Percentiles rank a stretch among this genome's conserved stretches.
Conservation (phyloP, 2,113 vertebrate species). For the Aviceda subcristata region DNA sequence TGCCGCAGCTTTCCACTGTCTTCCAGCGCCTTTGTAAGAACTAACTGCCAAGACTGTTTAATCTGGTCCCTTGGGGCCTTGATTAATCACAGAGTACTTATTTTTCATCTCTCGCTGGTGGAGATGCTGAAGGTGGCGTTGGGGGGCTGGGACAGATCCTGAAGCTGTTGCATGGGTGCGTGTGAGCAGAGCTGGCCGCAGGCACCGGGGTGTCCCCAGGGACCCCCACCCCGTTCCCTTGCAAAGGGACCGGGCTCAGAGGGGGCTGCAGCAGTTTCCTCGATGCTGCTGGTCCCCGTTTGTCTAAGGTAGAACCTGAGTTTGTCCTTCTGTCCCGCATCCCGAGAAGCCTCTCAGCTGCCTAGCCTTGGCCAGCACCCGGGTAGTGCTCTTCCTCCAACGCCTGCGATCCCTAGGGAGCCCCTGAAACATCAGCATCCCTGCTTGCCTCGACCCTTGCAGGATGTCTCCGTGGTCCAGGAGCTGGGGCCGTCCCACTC, state of each 20-base stretch:
- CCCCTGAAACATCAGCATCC: accelerated
- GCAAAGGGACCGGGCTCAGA: neutral
- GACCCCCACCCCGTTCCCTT: neutral
- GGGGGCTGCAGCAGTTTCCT: neutral
- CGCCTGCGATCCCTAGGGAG: neutral
- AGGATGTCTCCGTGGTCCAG: accelerated
- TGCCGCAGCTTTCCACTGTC: neutral
- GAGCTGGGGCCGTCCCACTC: neutral
- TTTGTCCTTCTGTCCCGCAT: accelerated
- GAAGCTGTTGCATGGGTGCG: neutral
- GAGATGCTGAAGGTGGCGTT: neutral
- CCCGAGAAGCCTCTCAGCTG: neutral
- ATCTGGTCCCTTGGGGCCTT: neutral
- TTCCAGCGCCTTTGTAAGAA: neutral
- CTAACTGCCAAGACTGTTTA: slow-evolving; percentile 10
- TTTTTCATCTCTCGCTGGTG: neutral
- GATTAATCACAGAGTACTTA: neutral
- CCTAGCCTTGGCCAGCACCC: neutral
- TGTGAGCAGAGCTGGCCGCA: neutral
- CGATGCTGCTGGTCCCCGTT: accelerated
- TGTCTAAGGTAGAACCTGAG: neutral
- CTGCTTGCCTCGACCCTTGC: accelerated
- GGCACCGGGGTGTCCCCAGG: neutral
- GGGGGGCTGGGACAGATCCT: neutral
- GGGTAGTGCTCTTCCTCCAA: accelerated